Percentiles rank a stretch among this genome's conserved stretches.
phyloP scores from a whole-genome alignment of 2,888 invertebrate genomes.

The Dinocampus coccinellae region DNA sequence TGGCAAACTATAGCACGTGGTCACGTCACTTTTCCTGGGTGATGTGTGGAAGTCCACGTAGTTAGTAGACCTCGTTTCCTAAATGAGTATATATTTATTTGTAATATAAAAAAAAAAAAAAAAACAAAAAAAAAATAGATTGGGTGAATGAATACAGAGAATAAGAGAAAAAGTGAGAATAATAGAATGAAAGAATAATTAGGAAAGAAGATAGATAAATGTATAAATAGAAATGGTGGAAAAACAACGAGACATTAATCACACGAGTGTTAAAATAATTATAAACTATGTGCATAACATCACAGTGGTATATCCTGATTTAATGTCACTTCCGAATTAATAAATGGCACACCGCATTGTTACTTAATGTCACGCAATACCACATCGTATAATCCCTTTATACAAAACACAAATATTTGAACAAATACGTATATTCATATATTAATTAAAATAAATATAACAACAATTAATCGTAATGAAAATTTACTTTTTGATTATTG shows the following conservation, averaged over 20 bases:
- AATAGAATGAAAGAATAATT: slow-evolving; percentile 12
- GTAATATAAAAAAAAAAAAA: not conserved
- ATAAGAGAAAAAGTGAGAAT: not conserved
- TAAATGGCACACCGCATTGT: slow-evolving; percentile 31
- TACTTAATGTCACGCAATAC: slow-evolving; percentile 35
- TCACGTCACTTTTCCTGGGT: slow-evolving; percentile 56
- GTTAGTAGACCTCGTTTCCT: slow-evolving; percentile 69
- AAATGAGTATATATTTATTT: slow-evolving; percentile 33
- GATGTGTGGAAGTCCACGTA: slow-evolving; percentile 44
- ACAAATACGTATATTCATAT: too few species aligned
- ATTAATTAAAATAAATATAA: too few species aligned
- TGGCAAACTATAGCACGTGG: not conserved
- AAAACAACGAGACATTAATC: slow-evolving; percentile 36
- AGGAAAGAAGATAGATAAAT: slow-evolving; percentile 32
- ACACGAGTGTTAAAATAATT: slow-evolving; percentile 34
- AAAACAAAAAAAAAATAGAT: not conserved
- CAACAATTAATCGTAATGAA: too few species aligned
- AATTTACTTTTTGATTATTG: too few species aligned
- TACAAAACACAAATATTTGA: too few species aligned
- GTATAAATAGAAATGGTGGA: slow-evolving; percentile 4
- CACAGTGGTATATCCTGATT: slow-evolving; percentile 43
- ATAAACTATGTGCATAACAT: slow-evolving; percentile 29
- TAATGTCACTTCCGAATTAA: slow-evolving; percentile 61
- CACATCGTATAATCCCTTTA: slow-evolving; percentile 13
- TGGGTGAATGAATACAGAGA: not conserved